Evolutionary conservation across 2,113 vertebrate genomes (phyloP).

Genomic region (Benthochromis sp.): DNA sequence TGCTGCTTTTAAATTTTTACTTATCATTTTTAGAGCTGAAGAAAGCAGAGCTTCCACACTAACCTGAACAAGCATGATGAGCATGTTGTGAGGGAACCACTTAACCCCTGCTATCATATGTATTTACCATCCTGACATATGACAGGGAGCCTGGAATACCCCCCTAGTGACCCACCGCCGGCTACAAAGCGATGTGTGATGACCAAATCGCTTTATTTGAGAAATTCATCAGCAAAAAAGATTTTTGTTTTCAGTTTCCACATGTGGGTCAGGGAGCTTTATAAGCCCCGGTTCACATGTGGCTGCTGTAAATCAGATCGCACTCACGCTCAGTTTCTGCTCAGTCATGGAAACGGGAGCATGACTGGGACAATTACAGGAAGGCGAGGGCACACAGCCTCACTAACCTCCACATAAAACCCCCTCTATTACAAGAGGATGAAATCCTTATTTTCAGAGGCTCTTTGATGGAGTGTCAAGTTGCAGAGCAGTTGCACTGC

Average conservation of each 20-base stretch:
- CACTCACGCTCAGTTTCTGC: slow-evolving; percentile 1
- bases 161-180: background rate
- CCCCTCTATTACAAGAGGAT: slow-evolving; percentile 4
- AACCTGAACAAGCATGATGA: background rate
- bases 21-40: background rate
- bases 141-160: background rate
- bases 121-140: background rate
- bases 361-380: slow-evolving; percentile 45
- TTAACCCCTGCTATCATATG: background rate
- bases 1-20: fast-evolving
- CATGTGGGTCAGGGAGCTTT: background rate
- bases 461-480: slow-evolving; percentile 6
- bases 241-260: background rate
- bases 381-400: background rate
- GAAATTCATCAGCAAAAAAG: background rate
- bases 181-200: background rate
- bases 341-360: slow-evolving; percentile 36
- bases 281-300: background rate
- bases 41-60: background rate
- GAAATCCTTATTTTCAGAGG: slow-evolving; percentile 37
- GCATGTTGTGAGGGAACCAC: background rate
- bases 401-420: slow-evolving; percentile 43
- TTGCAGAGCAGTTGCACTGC: slow-evolving; percentile 30
- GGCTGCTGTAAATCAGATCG: background rate
- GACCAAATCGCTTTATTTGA: background rate